A percentile compares a stretch with the other conserved stretches of the same genome.
Conservation (phyloP, 2,113 vertebrate species). For the Leptocoma aspasia region DNA sequence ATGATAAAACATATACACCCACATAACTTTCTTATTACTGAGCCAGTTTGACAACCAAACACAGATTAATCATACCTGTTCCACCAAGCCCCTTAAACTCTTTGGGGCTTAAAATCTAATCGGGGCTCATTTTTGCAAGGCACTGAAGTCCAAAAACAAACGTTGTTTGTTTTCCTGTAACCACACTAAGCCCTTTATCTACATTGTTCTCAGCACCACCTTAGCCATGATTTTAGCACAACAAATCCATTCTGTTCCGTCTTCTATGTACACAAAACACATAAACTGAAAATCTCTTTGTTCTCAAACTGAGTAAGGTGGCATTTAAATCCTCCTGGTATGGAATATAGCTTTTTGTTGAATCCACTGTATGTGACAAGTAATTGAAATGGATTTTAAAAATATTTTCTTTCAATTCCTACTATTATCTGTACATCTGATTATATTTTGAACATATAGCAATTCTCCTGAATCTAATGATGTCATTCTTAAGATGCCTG, state of each 20-base stretch:
- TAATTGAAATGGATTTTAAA: background rate
- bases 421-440: background rate
- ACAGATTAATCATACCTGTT: background rate
- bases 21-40: background rate
- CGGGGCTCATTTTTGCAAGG: background rate
- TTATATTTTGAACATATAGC: background rate
- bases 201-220: background rate
- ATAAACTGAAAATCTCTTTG: conserved; percentile 27
- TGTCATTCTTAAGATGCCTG: background rate
- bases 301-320: background rate
- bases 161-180: background rate
- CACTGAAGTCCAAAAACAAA: background rate
- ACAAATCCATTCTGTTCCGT: background rate
- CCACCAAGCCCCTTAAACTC: background rate
- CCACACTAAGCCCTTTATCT: conserved; percentile 3
- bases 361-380: background rate
- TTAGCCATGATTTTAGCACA: background rate
- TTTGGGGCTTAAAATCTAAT: background rate
- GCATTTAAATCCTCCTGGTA: background rate
- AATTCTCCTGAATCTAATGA: background rate
- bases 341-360: background rate
- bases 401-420: background rate
- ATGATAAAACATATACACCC: background rate
- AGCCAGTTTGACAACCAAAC: background rate
- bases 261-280: background rate